Evolutionary conservation across 2,888 invertebrate genomes (phyloP).

Genomic region (Latrodectus hesperus): DNA sequence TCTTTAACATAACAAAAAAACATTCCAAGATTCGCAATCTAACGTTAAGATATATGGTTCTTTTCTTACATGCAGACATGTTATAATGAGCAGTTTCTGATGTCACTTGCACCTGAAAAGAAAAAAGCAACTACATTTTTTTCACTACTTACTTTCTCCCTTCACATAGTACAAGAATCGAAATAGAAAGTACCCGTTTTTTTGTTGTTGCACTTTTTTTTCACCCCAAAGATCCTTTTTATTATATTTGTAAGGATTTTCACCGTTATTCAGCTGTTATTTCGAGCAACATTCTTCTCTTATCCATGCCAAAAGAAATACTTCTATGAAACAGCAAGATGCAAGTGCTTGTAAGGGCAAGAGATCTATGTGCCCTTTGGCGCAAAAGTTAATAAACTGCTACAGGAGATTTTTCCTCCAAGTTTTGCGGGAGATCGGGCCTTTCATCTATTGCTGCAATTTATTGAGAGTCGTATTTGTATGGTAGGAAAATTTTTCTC

Average conservation of each 20-base stretch:
- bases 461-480: conserved; percentile 4
- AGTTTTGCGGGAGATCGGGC: not conserved
- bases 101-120: conserved; percentile 55
- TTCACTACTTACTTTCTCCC: not conserved
- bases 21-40: not conserved
- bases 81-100: conserved; percentile 60
- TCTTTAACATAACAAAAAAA: not conserved
- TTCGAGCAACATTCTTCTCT: not conserved
- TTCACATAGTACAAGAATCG: conserved; percentile 13
- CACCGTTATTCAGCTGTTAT: not conserved
- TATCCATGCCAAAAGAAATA: not conserved
- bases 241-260: conserved; percentile 12
- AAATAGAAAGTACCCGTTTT: conserved; percentile 24
- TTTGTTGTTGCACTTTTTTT: not conserved
- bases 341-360: not conserved
- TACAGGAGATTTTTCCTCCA: not conserved
- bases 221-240: conserved; percentile 7
- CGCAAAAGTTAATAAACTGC: conserved; percentile 17
- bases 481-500: not conserved
- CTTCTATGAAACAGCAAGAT: not conserved
- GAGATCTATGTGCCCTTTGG: conserved; percentile 6
- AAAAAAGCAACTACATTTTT: conserved; percentile 17
- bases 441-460: conserved; percentile 15
- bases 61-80: conserved; percentile 4
- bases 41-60: not conserved